These are phyloP conservation scores for Aelia acuminata DNA, from an alignment of 2,888 invertebrate genomes.

Conservation along the genomic window DNA sequence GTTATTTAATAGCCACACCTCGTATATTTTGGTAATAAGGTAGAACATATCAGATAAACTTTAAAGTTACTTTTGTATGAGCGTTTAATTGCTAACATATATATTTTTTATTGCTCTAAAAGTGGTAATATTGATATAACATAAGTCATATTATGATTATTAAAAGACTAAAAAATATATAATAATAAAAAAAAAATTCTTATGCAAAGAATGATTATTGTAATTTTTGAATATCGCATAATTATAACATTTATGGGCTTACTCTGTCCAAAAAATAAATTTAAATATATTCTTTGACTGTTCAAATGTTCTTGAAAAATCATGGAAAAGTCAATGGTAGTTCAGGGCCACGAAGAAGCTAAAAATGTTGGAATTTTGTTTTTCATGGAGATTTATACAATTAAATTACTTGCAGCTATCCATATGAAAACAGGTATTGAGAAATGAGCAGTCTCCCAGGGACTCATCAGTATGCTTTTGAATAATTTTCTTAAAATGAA, in stretches of 20 bases:
- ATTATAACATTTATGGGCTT: neutral
- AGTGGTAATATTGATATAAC: too few species aligned
- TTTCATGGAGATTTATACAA: neutral
- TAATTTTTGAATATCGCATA: too few species aligned
- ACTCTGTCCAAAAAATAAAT: neutral
- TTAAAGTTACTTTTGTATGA: too few species aligned
- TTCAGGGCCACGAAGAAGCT: neutral
- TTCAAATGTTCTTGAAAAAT: neutral
- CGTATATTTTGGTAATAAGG: too few species aligned
- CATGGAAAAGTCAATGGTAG: neutral
- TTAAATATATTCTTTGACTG: constrained; percentile 19
- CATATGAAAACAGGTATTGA: constrained; percentile 99
- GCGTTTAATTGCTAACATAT: too few species aligned
- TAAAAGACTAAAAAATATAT: too few species aligned
- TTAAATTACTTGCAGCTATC: constrained; percentile 89
- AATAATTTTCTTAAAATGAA: constrained; percentile 97
- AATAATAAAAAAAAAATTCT: too few species aligned
- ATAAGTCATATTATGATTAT: too few species aligned
- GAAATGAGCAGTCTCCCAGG: constrained; percentile 95
- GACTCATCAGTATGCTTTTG: constrained; percentile 95
- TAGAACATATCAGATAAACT: too few species aligned
- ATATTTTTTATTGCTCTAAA: too few species aligned
- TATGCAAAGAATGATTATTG: too few species aligned
- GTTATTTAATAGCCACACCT: too few species aligned
- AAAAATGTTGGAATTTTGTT: neutral